Percentiles rank a stretch among this genome's conserved stretches.
Conservation (phyloP, 2,113 vertebrate genomes). For the Xiphias gladius region DNA sequence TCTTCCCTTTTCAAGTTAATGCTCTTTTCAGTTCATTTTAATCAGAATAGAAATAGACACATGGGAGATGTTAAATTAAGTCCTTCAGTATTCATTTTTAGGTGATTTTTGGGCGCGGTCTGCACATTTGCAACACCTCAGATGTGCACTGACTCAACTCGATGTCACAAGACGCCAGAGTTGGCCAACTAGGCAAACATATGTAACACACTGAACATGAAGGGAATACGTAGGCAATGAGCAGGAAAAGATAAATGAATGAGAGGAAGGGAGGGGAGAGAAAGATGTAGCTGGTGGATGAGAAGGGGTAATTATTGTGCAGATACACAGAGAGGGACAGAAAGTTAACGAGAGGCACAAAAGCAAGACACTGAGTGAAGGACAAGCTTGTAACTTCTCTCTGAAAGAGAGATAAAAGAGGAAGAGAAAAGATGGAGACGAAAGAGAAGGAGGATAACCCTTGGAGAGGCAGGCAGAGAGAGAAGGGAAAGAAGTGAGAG, state of each 20-base stretch:
- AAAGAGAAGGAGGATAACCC: slow-evolving; percentile 39
- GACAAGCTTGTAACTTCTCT: slow-evolving; percentile 48
- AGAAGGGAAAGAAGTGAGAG: slow-evolving; percentile 35
- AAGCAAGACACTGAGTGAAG: slow-evolving; percentile 43
- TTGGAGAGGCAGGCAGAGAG: slow-evolving; percentile 22
- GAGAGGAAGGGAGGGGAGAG: background rate
- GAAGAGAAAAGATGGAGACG: slow-evolving; percentile 30
- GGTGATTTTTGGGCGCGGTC: background rate
- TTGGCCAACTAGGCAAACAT: slow-evolving; percentile 6
- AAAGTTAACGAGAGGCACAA: background rate
- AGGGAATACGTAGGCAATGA: slow-evolving; percentile 13
- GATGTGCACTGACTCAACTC: background rate
- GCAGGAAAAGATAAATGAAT: slow-evolving; percentile 20
- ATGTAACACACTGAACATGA: background rate
- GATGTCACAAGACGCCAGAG: background rate
- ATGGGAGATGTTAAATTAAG: background rate
- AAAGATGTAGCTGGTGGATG: slow-evolving; percentile 28
- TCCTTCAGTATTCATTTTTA: background rate
- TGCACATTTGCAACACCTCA: background rate
- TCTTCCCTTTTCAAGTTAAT: background rate
- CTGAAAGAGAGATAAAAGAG: slow-evolving; percentile 42
- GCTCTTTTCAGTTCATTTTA: background rate
- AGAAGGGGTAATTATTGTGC: slow-evolving; percentile 45
- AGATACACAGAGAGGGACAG: slow-evolving; percentile 6
- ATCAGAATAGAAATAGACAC: background rate